Evolutionary conservation across 2,888 invertebrate species (phyloP), one percentile per base, ranked within the genome.

Genomic region (Muschampia plurimacula): DNA sequence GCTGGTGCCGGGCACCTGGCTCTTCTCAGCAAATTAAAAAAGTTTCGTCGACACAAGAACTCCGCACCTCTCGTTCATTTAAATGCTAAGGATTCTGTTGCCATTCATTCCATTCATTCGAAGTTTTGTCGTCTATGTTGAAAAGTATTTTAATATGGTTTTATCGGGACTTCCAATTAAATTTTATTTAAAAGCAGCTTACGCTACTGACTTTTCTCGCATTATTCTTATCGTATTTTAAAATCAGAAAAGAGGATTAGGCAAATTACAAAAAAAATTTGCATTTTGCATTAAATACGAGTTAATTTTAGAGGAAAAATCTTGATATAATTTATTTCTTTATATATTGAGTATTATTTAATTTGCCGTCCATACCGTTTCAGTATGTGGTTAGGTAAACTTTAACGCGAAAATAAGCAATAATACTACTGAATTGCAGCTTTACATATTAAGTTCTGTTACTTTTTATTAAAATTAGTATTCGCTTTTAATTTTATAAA

Each of bases 1-100:
- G 41, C 39, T 22, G 65, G 28, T 13, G 59, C 55, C 15, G 12
- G 82, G 86, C 93, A 93, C 92, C 93, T 93, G 92, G 87, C 83
- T 86, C 89, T 89, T 89, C 87, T 82, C 88, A 85, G 84, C 90
- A 93, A 93, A 93, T 93, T 93, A 93, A 93, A 93, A 93, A 93
- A 93, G 91, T 81, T 93, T 88, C 83, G 83, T 84, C 84, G 84
- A 89, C 88, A 87, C 84, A 84, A 84, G 82, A 87, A 87, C 84
- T 89, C 86, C 79, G 82, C 79, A 87, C 86, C 85, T 88, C 87
- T 85, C 90, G 84, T 89, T 90, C 90, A 90, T 92, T 92, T 90
- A 91, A 91, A 91, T 91, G 88, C 89, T 89, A 89, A 89, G 87
- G 87, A 86, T 88, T 87, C 86, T 79, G 87, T 90, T 89, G 88